Conservation (phyloP, 2,113 vertebrate genomes). For the Paradisaea rubra region DNA sequence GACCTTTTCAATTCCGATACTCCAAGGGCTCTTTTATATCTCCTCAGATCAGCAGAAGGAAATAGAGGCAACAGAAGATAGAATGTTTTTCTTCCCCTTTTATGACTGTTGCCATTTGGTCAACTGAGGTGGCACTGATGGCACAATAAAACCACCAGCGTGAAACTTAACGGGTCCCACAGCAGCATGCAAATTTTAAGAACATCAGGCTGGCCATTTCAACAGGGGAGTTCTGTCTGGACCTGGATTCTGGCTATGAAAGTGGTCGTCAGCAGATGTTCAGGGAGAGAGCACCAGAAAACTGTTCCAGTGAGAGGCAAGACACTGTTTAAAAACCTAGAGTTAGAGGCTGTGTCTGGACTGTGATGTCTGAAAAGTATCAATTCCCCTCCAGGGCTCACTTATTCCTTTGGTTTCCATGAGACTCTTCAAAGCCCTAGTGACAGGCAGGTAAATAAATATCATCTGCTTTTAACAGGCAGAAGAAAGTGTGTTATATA, state of each 20-base stretch:
- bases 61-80: not conserved
- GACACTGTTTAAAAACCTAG: not conserved
- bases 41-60: not conserved
- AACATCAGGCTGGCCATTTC: not conserved
- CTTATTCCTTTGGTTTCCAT: not conserved
- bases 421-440: not conserved
- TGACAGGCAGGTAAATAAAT: slow-evolving; percentile 34
- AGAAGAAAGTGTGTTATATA: not conserved
- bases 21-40: not conserved
- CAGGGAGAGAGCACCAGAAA: not conserved
- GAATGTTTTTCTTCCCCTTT: slow-evolving; percentile 1
- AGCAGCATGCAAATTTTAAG: not conserved
- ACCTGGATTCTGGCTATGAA: not conserved
- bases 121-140: not conserved
- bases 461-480: not conserved
- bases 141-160: not conserved
- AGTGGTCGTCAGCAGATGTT: slow-evolving; percentile 2
- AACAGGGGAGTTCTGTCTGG: not conserved
- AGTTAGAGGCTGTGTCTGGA: not conserved
- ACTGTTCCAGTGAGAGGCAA: not conserved
- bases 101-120: not conserved
- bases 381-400: not conserved
- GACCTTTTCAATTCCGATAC: not conserved
- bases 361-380: not conserved
- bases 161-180: not conserved